Evolutionary conservation across 1,140 invertebrate species (phyloP), one percentile per base, ranked within the genome.

Genomic region (Phymorhynchus buccinoides): DNA sequence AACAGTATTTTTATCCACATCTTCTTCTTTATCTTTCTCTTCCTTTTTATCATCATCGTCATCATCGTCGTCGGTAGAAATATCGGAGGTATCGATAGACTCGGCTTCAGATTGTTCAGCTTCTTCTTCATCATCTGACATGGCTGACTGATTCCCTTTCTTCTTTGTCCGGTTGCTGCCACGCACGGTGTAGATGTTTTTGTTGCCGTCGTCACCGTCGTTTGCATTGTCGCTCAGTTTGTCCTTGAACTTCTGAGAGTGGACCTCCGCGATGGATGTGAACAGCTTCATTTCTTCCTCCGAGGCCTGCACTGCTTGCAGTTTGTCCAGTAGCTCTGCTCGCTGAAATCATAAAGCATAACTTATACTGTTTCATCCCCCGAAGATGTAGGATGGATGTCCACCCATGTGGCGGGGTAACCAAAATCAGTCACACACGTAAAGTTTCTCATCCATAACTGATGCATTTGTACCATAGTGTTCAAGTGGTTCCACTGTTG

Each of bases 231-330:
- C 75, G 18, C 56, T 56, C 22, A 80, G 52, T 30, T 83, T 75
- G 82, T 80, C 96, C 93, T 97, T 97, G 0, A 97, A 92, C 18
- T 97, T 97, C 93, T 97, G 96, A 0, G 97, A 98, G 94, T 98
- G 97, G 22, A 97, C 93, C 73, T 95, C 93, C 30, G 96, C 95
- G 39, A 98, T 96, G 35, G 96, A 96, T 4, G 96, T 95, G 87
- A 98, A 95, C 77, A 96, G 95, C 56, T 95, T 94, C 30, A 97
- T 93, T 92, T 97, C 96, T 81, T 96, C 95, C 42, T 95, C 93
- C 3, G 95, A 93, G 32, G 96, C 95, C 95, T 98, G 96, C 3
- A 97, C 96, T 94, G 96, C 94, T 27, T 96, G 94, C 52, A 99
- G 92, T 22, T 96, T 95, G 92, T 97, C 96, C 75, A 98, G 92